phyloP scores from a whole-genome alignment of 2,113 vertebrate species.

The Pyxicephalus adspersus region DNA sequence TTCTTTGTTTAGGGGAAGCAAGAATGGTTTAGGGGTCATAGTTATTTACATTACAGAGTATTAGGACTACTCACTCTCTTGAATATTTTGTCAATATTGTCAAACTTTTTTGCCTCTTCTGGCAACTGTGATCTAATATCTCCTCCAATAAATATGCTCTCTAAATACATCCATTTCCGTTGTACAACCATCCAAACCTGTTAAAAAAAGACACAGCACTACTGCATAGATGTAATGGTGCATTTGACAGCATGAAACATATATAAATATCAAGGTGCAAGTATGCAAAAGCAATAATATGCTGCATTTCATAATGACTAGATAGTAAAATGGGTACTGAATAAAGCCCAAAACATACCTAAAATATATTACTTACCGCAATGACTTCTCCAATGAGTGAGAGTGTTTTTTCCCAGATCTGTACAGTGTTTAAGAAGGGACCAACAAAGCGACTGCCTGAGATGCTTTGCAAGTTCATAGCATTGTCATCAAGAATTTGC shows the following conservation, averaged over 20 bases:
- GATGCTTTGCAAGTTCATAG: slow-evolving; percentile 89
- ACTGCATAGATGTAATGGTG: not conserved
- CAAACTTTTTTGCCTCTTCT: slow-evolving; percentile 92
- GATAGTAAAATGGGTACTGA: too few species aligned
- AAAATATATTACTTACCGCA: slow-evolving; percentile 78
- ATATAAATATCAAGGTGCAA: not conserved
- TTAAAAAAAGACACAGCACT: not conserved
- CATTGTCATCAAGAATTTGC: slow-evolving; percentile 87
- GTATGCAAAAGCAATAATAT: not conserved
- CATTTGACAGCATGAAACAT: not conserved
- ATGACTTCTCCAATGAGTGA: slow-evolving; percentile 92
- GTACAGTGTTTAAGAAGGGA: slow-evolving; percentile 84
- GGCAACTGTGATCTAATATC: slow-evolving; percentile 91
- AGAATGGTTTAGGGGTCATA: too few species aligned
- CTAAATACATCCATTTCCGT: slow-evolving; percentile 97
- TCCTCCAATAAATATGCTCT: slow-evolving; percentile 91
- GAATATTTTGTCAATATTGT: slow-evolving; percentile 83
- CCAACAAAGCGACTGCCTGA: slow-evolving; percentile 89
- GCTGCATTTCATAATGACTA: not conserved
- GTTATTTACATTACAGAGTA: too few species aligned
- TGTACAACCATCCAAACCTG: slow-evolving; percentile 93
- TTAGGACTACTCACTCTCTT: slow-evolving; percentile 83
- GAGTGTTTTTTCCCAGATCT: slow-evolving; percentile 88
- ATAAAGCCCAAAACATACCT: not conserved
- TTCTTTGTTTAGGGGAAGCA: too few species aligned